Evolutionary conservation across 2,888 invertebrate species (phyloP).

Genomic region (Tillus elongatus): DNA sequence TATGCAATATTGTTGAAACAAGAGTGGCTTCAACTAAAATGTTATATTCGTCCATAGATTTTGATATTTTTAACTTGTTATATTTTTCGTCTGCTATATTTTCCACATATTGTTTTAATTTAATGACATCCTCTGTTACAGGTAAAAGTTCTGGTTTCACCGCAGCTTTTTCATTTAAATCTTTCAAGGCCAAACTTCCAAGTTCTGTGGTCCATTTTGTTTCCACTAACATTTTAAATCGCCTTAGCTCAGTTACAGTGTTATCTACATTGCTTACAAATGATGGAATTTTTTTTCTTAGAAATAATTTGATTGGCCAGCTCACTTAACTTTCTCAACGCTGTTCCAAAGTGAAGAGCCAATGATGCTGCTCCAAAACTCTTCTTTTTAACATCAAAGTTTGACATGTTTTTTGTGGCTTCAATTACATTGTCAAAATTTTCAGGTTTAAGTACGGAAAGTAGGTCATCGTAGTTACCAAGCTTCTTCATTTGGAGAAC

Average conservation of each 20-base stretch:
- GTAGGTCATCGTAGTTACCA: not conserved
- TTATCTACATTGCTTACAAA: not conserved
- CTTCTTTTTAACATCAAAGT: not conserved
- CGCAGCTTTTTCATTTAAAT: slow-evolving; percentile 15
- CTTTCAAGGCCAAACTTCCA: slow-evolving; percentile 16
- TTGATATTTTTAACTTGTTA: slow-evolving; percentile 6
- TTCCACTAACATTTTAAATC: slow-evolving; percentile 14
- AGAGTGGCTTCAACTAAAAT: slow-evolving; percentile 16
- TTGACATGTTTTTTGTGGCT: slow-evolving; percentile 13
- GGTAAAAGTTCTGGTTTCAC: not conserved
- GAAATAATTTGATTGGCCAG: not conserved
- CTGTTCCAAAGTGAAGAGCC: slow-evolving; percentile 1
- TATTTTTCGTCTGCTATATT: slow-evolving; percentile 14
- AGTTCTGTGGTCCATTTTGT: slow-evolving; percentile 18
- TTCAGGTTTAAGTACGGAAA: not conserved
- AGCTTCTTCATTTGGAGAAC: not conserved
- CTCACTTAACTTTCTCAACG: not conserved
- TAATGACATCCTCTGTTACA: slow-evolving; percentile 1
- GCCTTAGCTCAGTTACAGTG: not conserved
- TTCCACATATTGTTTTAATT: not conserved
- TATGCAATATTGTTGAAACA: slow-evolving; percentile 16
- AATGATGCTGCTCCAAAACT: not conserved
- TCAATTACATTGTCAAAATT: slow-evolving; percentile 14
- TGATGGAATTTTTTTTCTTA: slow-evolving; percentile 1
- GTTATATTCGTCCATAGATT: slow-evolving; percentile 10